These are phyloP conservation scores for Syrphus vitripennis DNA, from an alignment of 2,888 invertebrate species.

Conservation along the genomic window DNA sequence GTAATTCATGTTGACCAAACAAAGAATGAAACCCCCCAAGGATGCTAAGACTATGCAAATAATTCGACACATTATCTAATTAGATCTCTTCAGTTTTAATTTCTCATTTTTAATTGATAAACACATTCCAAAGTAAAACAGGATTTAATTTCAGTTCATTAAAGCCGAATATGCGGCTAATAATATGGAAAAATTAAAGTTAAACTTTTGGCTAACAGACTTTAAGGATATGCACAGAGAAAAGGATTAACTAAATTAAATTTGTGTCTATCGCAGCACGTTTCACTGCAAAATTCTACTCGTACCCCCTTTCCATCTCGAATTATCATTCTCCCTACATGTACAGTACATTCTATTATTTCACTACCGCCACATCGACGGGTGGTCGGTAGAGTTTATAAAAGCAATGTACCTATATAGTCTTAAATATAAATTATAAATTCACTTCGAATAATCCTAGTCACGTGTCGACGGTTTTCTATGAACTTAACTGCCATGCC, in stretches of 20 bases:
- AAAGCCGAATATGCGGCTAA: not conserved
- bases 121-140: not conserved
- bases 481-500: slow-evolving; percentile 23
- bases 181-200: not conserved
- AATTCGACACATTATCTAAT: not conserved
- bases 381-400: not conserved
- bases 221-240: not conserved
- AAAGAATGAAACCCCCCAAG: no score
- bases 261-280: slow-evolving; percentile 16
- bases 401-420: not conserved
- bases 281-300: not conserved
- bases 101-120: not conserved
- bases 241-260: slow-evolving; percentile 28
- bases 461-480: slow-evolving; percentile 55
- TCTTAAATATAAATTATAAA: slow-evolving; percentile 49
- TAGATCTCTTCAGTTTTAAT: not conserved
- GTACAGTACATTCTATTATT: no score
- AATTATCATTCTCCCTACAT: not conserved
- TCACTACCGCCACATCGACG: not conserved
- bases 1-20: no score
- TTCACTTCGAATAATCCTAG: slow-evolving; percentile 57
- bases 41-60: no score
- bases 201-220: not conserved
- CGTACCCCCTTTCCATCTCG: not conserved
- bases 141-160: not conserved